A percentile compares a stretch with the other conserved stretches of the same genome.
phyloP scores from a whole-genome alignment of 2,888 invertebrate species.

The Leucophenga maculata region DNA sequence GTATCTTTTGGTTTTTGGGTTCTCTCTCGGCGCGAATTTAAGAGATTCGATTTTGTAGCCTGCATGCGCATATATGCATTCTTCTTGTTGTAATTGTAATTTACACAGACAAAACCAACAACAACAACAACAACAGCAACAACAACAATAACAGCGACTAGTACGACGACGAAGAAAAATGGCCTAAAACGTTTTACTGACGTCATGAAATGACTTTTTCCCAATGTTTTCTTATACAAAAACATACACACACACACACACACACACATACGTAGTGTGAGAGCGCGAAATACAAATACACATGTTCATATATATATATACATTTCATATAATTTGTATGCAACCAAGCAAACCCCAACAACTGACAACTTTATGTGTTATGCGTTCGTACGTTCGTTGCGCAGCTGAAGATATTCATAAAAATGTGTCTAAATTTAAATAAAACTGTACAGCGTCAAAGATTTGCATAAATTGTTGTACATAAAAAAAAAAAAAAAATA shows the following conservation, averaged over 20 bases:
- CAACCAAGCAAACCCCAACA: constrained; percentile 9
- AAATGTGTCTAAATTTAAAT: no score
- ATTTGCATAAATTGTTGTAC: no score
- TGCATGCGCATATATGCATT: constrained; percentile 34
- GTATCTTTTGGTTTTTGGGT: no score
- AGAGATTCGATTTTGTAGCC: background rate
- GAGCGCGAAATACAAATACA: background rate
- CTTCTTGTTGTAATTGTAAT: constrained; percentile 49
- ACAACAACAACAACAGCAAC: constrained; percentile 31
- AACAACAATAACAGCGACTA: constrained; percentile 14
- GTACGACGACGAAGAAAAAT: constrained; percentile 21
- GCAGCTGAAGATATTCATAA: no score
- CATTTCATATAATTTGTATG: constrained; percentile 24
- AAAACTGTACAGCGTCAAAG: no score
- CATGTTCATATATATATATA: constrained; percentile 1
- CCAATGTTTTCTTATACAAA: background rate
- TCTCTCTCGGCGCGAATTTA: no score
- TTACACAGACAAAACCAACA: constrained; percentile 35
- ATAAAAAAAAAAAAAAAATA: no score
- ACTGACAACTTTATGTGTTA: background rate
- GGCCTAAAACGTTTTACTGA: constrained; percentile 63
- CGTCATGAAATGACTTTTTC: constrained; percentile 55
- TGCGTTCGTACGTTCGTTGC: no score
- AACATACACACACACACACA: constrained; percentile 8
- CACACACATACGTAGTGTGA: background rate